Conservation (phyloP, 2,113 vertebrate species). For the Oenanthe oenanthe region DNA sequence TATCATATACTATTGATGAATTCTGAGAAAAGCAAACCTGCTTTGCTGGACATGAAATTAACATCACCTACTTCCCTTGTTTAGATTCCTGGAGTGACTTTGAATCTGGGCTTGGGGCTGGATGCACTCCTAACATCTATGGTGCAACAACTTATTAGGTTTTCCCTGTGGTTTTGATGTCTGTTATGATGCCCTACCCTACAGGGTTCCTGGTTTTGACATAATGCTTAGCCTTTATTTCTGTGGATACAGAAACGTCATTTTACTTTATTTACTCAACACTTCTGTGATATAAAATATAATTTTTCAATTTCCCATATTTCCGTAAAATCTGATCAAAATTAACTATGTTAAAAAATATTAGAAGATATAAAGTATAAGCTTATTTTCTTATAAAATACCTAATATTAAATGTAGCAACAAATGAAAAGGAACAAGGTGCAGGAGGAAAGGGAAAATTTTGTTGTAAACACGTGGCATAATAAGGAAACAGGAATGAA, state of each 20-base stretch:
- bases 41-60: neutral
- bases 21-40: neutral
- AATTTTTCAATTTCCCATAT: neutral
- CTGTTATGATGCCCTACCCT: neutral
- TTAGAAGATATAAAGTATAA: neutral
- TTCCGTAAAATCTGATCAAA: neutral
- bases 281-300: neutral
- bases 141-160: neutral
- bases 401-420: neutral
- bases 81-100: neutral
- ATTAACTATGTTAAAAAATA: neutral
- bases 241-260: neutral
- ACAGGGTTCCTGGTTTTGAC: neutral
- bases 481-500: neutral
- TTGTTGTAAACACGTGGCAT: accelerated
- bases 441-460: neutral
- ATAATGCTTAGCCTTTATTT: neutral
- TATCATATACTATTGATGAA: neutral
- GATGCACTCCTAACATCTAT: neutral
- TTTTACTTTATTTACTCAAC: neutral
- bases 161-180: neutral
- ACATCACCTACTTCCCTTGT: neutral
- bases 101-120: neutral
- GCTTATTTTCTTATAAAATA: neutral
- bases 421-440: neutral